phyloP scores from a whole-genome alignment of 2,888 invertebrate species.

The Parochlus steinenii region DNA sequence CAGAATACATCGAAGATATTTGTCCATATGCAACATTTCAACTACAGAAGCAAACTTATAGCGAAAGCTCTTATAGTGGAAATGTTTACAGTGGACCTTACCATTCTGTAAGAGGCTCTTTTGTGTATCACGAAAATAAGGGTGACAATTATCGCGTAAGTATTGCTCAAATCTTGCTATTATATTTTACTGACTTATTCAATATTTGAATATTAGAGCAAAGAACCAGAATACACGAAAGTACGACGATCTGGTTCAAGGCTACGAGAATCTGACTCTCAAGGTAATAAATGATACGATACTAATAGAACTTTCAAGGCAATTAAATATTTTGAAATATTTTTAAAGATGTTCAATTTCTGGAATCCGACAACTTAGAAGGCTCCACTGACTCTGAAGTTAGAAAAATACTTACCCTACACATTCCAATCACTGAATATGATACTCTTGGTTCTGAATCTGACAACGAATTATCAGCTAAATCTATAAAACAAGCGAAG shows the following conservation, averaged over 20 bases:
- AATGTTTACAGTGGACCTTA: conserved; percentile 77
- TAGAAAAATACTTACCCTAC: conserved; percentile 82
- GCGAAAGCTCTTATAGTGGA: conserved; percentile 80
- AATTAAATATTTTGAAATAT: too few relatives aligned
- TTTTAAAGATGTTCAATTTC: conserved; percentile 13
- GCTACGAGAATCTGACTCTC: conserved; percentile 64
- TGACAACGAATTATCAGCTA: conserved; percentile 56
- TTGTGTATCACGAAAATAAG: conserved; percentile 81
- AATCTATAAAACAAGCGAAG: conserved; percentile 26
- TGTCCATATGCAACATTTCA: conserved; percentile 89
- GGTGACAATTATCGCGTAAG: conserved; percentile 33
- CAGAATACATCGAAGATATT: conserved; percentile 84
- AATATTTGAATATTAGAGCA: conserved; percentile 33
- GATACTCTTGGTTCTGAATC: conserved; percentile 59
- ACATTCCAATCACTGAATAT: conserved; percentile 87
- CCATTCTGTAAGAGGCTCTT: conserved; percentile 69
- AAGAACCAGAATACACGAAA: conserved; percentile 71
- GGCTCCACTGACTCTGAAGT: conserved; percentile 90
- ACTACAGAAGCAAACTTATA: conserved; percentile 68
- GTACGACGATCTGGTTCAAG: conserved; percentile 67
- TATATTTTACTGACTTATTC: conserved; percentile 2
- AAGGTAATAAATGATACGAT: conserved; percentile 38
- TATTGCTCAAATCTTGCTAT: conserved; percentile 7
- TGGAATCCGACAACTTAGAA: conserved; percentile 88
- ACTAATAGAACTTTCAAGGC: too few relatives aligned